Conservation (phyloP, 2,888 invertebrate species). For the Anorthoa munda region DNA sequence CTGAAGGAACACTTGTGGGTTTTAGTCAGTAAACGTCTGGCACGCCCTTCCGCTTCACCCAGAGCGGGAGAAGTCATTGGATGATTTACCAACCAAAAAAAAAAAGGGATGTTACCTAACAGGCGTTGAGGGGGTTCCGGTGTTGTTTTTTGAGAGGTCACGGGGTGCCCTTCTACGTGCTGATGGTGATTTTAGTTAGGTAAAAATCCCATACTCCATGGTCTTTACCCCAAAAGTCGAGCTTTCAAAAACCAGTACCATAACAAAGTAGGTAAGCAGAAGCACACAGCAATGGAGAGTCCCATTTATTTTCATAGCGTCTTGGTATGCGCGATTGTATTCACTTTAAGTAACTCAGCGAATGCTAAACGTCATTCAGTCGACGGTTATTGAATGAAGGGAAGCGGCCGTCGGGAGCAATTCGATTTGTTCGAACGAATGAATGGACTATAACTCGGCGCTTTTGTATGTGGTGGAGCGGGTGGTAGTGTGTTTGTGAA, state of each 20-base stretch:
- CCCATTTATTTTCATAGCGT: constrained; percentile 87
- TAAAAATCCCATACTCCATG: too few relatives aligned
- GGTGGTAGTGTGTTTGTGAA: constrained; percentile 53
- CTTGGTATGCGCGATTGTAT: constrained; percentile 82
- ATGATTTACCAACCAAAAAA: too few relatives aligned
- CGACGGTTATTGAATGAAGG: constrained; percentile 80
- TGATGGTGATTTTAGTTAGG: too few relatives aligned
- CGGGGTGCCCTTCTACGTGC: too few relatives aligned
- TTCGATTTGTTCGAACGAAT: constrained; percentile 83
- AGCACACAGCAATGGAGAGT: constrained; percentile 70
- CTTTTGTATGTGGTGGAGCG: constrained; percentile 50
- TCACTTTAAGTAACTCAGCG: constrained; percentile 79
- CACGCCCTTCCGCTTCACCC: too few relatives aligned
- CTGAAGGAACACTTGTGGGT: too few relatives aligned
- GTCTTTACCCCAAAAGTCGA: too few relatives aligned
- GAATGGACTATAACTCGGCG: constrained; percentile 86
- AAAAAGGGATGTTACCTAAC: too few relatives aligned
- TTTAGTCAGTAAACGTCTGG: too few relatives aligned
- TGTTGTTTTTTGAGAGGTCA: too few relatives aligned
- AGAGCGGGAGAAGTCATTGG: too few relatives aligned
- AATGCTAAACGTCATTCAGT: constrained; percentile 77
- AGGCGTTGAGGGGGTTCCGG: too few relatives aligned
- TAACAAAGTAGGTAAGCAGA: constrained; percentile 52
- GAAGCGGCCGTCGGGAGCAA: constrained; percentile 70
- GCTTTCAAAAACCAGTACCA: constrained; percentile 11